Evolutionary conservation across 2,113 vertebrate species (phyloP), one percentile per base, ranked within the genome.

Genomic region (Hemicordylus capensis): DNA sequence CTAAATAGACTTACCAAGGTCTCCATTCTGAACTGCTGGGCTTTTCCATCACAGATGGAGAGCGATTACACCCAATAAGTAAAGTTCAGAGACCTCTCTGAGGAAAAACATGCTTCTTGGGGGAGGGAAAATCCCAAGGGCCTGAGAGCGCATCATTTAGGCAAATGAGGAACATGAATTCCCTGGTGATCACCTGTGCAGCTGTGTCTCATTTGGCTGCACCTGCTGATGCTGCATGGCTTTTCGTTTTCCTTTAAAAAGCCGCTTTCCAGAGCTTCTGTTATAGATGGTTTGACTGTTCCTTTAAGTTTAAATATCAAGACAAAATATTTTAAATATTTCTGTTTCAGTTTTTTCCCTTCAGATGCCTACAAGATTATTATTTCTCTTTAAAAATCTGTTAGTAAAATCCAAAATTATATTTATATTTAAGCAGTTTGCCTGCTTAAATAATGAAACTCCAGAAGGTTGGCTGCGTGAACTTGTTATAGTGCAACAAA

Each of bases 121-220:
- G 24, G 61, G 54, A 59, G 6, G 14, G 46, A 42, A 80, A 80
- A 69, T 76, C 87, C 89, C 84, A 9, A 61, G 85, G 88, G 87
- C 34, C 83, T 69, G 70, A 14, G 31, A 44, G 75, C 82, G 88
- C 83, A 83, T 89, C 87, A 90, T 89, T 91, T 87, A 90, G 85
- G 87, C 84, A 91, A 92, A 94, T 74, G 86, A 86, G 87, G 80
- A 87, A 70, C 7, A 56, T 76, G 58, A 92, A 75, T 88, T 89
- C 91, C 91, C 87, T 87, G 34, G 1, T 19, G 78, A 89, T 88
- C 84, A 73, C 80, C 88, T 92, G 87, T 83, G 89, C 88, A 74
- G 20, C 89, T 76, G 88, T 84, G 86, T 82, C 90, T 95, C 93
- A 93, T 88, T 92, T 92, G 90, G 86, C 86, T 86, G 88, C 94